phyloP scores from a whole-genome alignment of 2,888 invertebrate genomes.

The Griposia aprilina region DNA sequence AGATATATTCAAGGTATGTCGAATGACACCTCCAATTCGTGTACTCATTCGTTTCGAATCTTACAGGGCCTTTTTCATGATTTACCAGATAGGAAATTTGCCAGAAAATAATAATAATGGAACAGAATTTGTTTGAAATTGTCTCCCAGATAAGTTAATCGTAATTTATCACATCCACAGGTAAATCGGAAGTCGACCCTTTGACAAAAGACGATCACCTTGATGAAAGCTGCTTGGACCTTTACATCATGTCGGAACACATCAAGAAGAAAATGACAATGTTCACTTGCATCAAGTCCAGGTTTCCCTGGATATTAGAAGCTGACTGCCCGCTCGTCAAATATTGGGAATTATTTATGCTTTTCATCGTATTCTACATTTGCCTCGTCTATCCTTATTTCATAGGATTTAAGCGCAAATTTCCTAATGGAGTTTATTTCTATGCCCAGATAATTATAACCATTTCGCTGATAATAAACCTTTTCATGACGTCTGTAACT shows the following conservation, averaged over 20 bases:
- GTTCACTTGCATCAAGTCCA: slow-evolving; percentile 83
- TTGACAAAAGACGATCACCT: slow-evolving; percentile 80
- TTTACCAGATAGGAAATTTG: not conserved
- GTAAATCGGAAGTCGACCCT: slow-evolving; percentile 77
- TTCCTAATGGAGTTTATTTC: slow-evolving; percentile 82
- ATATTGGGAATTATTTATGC: slow-evolving; percentile 88
- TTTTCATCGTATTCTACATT: slow-evolving; percentile 82
- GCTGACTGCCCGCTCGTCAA: slow-evolving; percentile 84
- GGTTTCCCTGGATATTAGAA: slow-evolving; percentile 88
- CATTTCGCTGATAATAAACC: slow-evolving; percentile 83
- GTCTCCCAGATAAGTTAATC: not conserved
- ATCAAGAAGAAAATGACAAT: slow-evolving; percentile 80
- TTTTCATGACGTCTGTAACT: slow-evolving; percentile 84
- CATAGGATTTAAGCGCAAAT: slow-evolving; percentile 83
- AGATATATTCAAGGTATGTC: slow-evolving; percentile 83
- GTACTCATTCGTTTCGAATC: not conserved
- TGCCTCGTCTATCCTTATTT: slow-evolving; percentile 88
- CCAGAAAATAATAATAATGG: not conserved
- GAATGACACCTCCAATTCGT: not conserved
- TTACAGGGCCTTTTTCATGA: not conserved
- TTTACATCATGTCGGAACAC: slow-evolving; percentile 87
- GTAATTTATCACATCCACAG: slow-evolving; percentile 67
- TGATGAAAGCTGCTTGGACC: slow-evolving; percentile 84
- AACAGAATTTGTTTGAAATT: not conserved
- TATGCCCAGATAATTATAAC: slow-evolving; percentile 83